Evolutionary conservation across 2,888 invertebrate genomes (phyloP).

Genomic region (Hydrotaea diabolus): DNA sequence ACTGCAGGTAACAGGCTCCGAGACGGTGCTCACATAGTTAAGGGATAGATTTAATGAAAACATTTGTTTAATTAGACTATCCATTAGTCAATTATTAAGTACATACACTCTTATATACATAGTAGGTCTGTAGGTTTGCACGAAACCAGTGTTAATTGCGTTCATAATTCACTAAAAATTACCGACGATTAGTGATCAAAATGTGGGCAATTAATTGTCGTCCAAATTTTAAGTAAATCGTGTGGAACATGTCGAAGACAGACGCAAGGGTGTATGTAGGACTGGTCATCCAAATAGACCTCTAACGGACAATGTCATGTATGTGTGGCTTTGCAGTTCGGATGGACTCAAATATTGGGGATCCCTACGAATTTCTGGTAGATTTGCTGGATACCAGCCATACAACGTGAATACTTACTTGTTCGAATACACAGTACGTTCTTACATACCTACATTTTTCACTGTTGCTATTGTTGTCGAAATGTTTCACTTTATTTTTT

Average conservation of each 20-base stretch:
- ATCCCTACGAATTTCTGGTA: no score
- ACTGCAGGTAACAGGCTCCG: no score
- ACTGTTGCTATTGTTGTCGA: conserved; percentile 4
- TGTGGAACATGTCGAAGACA: conserved; percentile 58
- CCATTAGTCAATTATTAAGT: not conserved
- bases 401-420: no score
- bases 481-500: conserved; percentile 28
- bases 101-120: not conserved
- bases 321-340: no score
- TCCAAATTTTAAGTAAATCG: conserved; percentile 69
- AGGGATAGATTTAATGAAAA: not conserved
- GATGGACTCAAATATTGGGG: no score
- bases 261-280: conserved; percentile 35
- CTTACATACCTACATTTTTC: not conserved
- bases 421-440: no score
- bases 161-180: conserved; percentile 47
- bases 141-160: conserved; percentile 47
- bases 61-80: not conserved
- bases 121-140: not conserved
- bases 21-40: not conserved
- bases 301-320: no score
- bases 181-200: conserved; percentile 58
- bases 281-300: no score
- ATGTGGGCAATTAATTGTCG: conserved; percentile 70
- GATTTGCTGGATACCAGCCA: no score